A percentile compares a stretch with the other conserved stretches of the same genome.
phyloP scores from a whole-genome alignment of 2,797 vertebrate species.

The Rhabdomys pumilio region DNA sequence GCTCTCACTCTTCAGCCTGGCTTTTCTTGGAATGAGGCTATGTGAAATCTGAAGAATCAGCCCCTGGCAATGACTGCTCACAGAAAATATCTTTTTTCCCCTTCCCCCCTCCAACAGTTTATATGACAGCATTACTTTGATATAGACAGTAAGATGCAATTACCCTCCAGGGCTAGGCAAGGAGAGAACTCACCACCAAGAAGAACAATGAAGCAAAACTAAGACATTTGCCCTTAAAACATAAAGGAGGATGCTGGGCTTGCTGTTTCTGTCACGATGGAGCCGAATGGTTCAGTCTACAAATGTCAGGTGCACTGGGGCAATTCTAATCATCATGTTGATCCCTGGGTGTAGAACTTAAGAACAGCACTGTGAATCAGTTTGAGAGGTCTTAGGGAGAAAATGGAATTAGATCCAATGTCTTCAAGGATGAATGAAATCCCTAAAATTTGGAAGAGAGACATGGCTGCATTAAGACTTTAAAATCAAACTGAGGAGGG shows the following conservation, averaged over 20 bases:
- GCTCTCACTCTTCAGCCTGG: constrained; percentile 42
- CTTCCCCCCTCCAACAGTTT: not conserved
- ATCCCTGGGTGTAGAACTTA: not conserved
- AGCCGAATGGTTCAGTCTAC: constrained; percentile 28
- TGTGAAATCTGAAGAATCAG: constrained; percentile 65
- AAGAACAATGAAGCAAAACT: constrained; percentile 58
- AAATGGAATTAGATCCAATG: constrained; percentile 44
- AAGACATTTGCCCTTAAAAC: constrained; percentile 43
- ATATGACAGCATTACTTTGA: constrained; percentile 45
- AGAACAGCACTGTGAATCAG: not conserved
- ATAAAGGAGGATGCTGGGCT: not conserved
- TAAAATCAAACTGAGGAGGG: not conserved
- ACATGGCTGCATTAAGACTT: not conserved
- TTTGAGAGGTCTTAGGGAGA: constrained; percentile 60
- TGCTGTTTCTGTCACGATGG: not conserved
- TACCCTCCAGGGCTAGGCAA: constrained; percentile 3
- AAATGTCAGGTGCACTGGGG: constrained; percentile 18
- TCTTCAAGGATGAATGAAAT: not conserved
- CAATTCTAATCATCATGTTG: not conserved
- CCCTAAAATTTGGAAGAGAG: constrained; percentile 15
- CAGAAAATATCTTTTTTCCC: constrained; percentile 48
- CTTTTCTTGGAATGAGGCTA: constrained; percentile 57
- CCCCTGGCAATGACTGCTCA: constrained; percentile 47
- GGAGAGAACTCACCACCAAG: not conserved
- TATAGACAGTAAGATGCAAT: constrained; percentile 45